phyloP scores from a whole-genome alignment of 1,140 invertebrate genomes.

The Conus betulinus region DNA sequence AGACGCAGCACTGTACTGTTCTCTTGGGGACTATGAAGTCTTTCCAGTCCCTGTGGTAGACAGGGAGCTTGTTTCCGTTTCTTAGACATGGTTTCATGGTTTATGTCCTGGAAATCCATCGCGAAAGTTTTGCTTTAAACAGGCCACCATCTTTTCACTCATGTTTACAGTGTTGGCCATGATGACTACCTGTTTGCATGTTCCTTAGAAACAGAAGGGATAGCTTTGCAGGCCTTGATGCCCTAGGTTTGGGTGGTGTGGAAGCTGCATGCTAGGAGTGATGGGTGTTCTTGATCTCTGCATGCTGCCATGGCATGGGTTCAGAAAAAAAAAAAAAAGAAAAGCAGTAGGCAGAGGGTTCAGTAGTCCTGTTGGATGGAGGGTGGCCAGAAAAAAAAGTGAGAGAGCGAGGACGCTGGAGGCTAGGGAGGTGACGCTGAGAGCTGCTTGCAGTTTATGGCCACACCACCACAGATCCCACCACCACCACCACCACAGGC shows the following conservation, averaged over 20 bases:
- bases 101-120: neutral
- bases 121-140: neutral
- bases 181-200: neutral
- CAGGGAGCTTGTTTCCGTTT: no score
- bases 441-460: conserved; percentile 33
- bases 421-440: neutral
- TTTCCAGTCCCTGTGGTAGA: no score
- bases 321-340: neutral
- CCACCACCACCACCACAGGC: conserved; percentile 24
- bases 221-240: neutral
- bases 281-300: neutral
- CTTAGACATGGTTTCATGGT: neutral
- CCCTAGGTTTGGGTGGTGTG: no score
- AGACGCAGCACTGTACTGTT: no score
- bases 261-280: no score
- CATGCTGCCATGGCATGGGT: neutral
- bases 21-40: no score
- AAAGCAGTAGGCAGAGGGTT: neutral
- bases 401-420: neutral
- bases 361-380: conserved; percentile 4
- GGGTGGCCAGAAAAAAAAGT: neutral
- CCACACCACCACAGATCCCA: conserved; percentile 13
- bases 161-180: neutral
- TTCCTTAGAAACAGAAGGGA: neutral
- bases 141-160: neutral